Percentiles rank a stretch among this genome's conserved stretches.
Conservation (phyloP, 2,888 invertebrate genomes). For the Hemithea aestivaria region DNA sequence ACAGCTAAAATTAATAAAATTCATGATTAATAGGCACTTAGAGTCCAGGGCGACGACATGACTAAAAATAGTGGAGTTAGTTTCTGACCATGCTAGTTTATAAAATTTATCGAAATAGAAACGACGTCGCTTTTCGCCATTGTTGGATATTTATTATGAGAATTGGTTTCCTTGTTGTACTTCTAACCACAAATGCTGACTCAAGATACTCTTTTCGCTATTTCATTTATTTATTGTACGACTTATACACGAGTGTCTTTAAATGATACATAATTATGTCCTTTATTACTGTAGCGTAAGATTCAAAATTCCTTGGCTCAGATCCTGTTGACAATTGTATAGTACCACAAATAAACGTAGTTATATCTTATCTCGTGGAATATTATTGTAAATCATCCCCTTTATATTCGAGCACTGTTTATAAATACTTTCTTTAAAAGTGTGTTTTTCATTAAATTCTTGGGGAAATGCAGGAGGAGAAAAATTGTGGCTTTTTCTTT, state of each 20-base stretch:
- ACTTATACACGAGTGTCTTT: slow-evolving; percentile 9
- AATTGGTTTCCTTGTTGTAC: slow-evolving; percentile 22
- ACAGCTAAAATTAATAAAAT: too few relatives aligned
- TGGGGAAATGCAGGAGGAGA: background rate
- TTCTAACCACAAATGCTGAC: slow-evolving; percentile 22
- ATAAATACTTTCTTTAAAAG: slow-evolving; percentile 4
- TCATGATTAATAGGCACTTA: too few relatives aligned
- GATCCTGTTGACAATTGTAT: slow-evolving; percentile 10
- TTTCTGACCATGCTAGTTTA: slow-evolving; percentile 1
- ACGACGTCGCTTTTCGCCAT: slow-evolving; percentile 11
- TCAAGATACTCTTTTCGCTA: slow-evolving; percentile 21
- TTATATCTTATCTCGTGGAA: slow-evolving; percentile 17
- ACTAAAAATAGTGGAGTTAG: too few relatives aligned
- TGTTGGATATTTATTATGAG: slow-evolving; percentile 23
- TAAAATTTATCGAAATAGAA: slow-evolving; percentile 12
- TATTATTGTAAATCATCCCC: slow-evolving; percentile 20
- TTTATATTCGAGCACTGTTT: slow-evolving; percentile 8
- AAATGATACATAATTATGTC: slow-evolving; percentile 12
- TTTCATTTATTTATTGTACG: slow-evolving; percentile 26
- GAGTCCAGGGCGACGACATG: too few relatives aligned
- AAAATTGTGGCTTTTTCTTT: background rate
- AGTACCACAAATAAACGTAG: slow-evolving; percentile 11
- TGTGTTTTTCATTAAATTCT: slow-evolving; percentile 1
- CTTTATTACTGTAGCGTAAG: slow-evolving; percentile 6
- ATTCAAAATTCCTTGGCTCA: slow-evolving; percentile 5